Conservation (phyloP, 2,113 vertebrate genomes). For the Heterotilapia buettikoferi region DNA sequence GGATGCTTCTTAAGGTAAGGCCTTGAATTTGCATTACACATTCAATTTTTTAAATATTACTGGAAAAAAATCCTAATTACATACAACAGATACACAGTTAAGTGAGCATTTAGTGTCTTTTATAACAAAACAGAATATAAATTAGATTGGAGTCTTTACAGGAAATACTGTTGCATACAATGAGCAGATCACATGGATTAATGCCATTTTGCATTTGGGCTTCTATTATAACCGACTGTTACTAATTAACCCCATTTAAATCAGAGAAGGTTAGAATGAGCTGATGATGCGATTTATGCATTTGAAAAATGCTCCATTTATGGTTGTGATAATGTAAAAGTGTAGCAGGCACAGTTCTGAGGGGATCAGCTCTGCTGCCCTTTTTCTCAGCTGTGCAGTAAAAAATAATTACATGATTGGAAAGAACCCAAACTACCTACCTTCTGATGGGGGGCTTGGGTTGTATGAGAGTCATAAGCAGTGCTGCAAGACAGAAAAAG, state of each 20-base stretch:
- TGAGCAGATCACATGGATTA: not conserved
- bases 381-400: slow-evolving; percentile 31
- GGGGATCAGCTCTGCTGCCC: slow-evolving; percentile 9
- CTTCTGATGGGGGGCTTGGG: not conserved
- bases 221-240: not conserved
- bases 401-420: slow-evolving; percentile 38
- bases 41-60: not conserved
- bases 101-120: not conserved
- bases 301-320: slow-evolving; percentile 13
- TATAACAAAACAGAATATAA: not conserved
- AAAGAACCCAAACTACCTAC: slow-evolving; percentile 16
- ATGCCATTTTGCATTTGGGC: not conserved
- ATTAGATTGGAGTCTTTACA: not conserved
- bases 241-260: not conserved
- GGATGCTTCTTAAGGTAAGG: not conserved
- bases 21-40: not conserved
- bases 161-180: not conserved
- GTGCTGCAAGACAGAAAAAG: not conserved
- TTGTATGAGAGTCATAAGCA: not conserved
- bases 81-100: not conserved
- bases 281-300: not conserved
- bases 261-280: not conserved
- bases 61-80: not conserved
- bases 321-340: slow-evolving; percentile 4
- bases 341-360: slow-evolving; percentile 6